Percentiles rank a stretch among this genome's conserved stretches.
phyloP scores from a whole-genome alignment of 2,113 vertebrate species.

The Leptosomus discolor region DNA sequence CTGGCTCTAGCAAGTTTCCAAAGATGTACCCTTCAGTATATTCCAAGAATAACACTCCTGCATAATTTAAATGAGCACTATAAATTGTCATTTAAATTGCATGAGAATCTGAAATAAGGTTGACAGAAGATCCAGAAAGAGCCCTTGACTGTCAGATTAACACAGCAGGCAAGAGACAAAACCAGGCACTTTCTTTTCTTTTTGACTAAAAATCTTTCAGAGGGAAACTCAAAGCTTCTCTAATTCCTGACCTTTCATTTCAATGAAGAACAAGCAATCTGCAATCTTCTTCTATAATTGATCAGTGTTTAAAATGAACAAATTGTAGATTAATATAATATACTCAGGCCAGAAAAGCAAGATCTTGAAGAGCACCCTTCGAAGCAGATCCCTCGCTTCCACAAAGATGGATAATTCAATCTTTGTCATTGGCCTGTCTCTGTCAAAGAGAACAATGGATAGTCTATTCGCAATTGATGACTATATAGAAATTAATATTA shows the following conservation, averaged over 20 bases:
- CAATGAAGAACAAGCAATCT: slow-evolving; percentile 19
- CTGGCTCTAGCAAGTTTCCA: background rate
- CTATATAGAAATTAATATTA: slow-evolving; percentile 87
- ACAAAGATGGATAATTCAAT: slow-evolving; percentile 75
- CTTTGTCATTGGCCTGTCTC: slow-evolving; percentile 83
- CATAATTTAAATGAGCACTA: slow-evolving; percentile 28
- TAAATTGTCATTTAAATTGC: slow-evolving; percentile 51
- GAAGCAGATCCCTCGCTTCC: slow-evolving; percentile 44
- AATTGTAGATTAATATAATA: slow-evolving; percentile 40
- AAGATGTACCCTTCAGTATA: background rate
- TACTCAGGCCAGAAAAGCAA: slow-evolving; percentile 6
- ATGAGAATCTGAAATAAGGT: slow-evolving; percentile 17
- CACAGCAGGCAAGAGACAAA: background rate
- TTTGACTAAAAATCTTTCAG: background rate
- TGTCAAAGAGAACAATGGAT: slow-evolving; percentile 87
- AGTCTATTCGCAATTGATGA: slow-evolving; percentile 84
- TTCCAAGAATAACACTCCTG: background rate
- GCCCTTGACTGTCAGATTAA: slow-evolving; percentile 29
- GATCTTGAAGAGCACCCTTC: background rate
- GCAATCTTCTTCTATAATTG: slow-evolving; percentile 22
- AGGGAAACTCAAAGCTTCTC: background rate
- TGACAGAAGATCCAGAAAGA: slow-evolving; percentile 40
- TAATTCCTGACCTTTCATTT: slow-evolving; percentile 28
- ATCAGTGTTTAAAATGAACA: slow-evolving; percentile 30
- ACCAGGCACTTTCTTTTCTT: background rate